Evolutionary conservation across 2,113 vertebrate genomes (phyloP), one percentile per base, ranked within the genome.

Genomic region (Thamnaconus septentrionalis): DNA sequence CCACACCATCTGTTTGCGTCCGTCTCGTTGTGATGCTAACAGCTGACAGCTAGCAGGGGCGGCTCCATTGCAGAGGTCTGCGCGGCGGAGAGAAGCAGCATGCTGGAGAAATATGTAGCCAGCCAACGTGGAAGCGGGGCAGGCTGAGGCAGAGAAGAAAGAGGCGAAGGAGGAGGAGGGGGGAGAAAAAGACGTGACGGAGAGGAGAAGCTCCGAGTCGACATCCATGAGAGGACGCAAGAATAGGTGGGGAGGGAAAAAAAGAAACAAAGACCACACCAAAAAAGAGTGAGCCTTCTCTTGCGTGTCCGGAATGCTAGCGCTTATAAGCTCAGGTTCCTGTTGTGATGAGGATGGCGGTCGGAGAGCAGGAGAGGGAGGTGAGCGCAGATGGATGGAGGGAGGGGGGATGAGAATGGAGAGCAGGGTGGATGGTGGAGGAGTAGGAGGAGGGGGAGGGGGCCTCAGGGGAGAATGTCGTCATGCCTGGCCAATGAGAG

Each of bases 401-500:
- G 90, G 86, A 77, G 76, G 88, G 81, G 83, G 89, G 85, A 87
- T 91, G 87, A 60, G 62, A 84, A 85, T 91, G 90, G 88, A 87
- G 90, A 90, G 91, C 87, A 84, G 91, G 89, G 76, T 60, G 78
- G 73, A 71, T 62, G 91, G 86, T 87, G 83, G 73, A 82, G 84
- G 18, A 31, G 18, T 31, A 31, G 18, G 18, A 31, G 18, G 18
- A 31, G 73, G 81, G 64, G 85, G 66, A 56, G 78, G 80, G 56
- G 77, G 75, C 81, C 92, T 94, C 93, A 75, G 0, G 88, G 92
- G 93, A 95, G 87, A 92, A 98, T 98, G 97, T 86, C 79, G 96
- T 98, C 91, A 98, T 96, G 84, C 78, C 90, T 89, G 93, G 81
- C 96, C 97, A 98, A 98, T 98, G 82, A 92, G 66, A 91, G 88